Evolutionary conservation across 2,888 invertebrate genomes (phyloP), one percentile per base, ranked within the genome.

Genomic region (Tenthredo notha): DNA sequence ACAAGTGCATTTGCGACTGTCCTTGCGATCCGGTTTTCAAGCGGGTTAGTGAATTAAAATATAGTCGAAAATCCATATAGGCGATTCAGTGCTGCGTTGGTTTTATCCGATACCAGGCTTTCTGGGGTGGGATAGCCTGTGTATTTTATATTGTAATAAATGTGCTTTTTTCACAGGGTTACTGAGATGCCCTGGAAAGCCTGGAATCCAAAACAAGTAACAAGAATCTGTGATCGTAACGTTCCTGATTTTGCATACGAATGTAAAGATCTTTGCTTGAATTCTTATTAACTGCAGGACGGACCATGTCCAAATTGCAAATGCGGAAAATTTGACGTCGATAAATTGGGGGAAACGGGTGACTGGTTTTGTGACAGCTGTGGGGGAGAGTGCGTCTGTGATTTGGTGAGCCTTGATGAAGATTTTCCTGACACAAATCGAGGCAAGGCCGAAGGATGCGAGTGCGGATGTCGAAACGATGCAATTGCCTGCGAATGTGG

Each of bases 161-260:
- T 33, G 25, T 84, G 50, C n/a, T 85, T 47, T 80, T n/a, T 75
- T 50, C 37, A 15, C 84, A 84, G 85, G 61, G 58, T 47, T 33
- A 74, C 82, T 84, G 86, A 74, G 43, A 15, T 70, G 74, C 87
- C 87, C 88, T 86, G 87, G 87, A 88, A 88, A 88, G 87, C 86
- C 86, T 84, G 85, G 87, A 75, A 74, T 75, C 54, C 54, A 21
- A 37, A 78, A 50, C 5, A 21, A 75, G 37, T 37, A 40, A 18
- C 50, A 29, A 75, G 29, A 47, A 50, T 21, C 21, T 74, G 10
- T 40, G 15, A 58, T 1, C 21, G n/a, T 21, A 10, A n/a, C n/a
- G 58, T 25, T 58, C 58, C 21, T 74, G 37, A 70, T 5, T 29
- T 40, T n/a, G 72, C 18, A 72, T 15, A n/a, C 40, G 9, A n/a